Conservation (phyloP, 2,797 vertebrate genomes). For the Vipera latastei region DNA sequence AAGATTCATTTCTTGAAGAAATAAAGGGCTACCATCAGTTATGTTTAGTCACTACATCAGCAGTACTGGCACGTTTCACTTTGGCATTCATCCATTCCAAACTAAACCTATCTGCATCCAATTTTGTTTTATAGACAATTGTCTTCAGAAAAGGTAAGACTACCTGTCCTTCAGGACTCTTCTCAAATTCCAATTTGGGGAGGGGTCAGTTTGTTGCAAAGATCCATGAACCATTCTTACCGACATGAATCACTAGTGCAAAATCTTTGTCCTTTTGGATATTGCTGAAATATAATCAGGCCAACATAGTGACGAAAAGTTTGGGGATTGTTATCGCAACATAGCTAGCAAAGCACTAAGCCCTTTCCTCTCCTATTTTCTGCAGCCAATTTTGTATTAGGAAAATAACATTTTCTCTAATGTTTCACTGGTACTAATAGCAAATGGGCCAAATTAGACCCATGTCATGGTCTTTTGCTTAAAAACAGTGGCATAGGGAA, state of each 20-base stretch:
- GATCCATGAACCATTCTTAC: neutral
- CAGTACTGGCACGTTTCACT: neutral
- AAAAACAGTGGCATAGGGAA: neutral
- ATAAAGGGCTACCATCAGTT: neutral
- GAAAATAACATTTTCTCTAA: neutral
- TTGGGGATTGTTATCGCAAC: neutral
- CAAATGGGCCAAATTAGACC: neutral
- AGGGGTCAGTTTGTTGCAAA: neutral
- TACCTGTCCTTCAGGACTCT: neutral
- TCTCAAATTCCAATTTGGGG: neutral
- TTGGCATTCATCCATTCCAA: neutral
- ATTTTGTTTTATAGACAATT: neutral
- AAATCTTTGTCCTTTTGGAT: neutral
- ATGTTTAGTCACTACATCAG: neutral
- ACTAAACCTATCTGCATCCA: neutral
- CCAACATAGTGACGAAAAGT: neutral
- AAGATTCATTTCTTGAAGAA: neutral
- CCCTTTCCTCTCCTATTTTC: neutral
- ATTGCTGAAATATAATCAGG: neutral
- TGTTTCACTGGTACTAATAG: neutral
- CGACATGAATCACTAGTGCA: neutral
- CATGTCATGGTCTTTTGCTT: neutral
- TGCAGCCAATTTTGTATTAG: neutral
- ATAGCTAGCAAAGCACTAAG: neutral
- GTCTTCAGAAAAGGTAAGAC: neutral